Conservation (phyloP, 2,113 vertebrate species). For the Paracanthobrama guichenoti region DNA sequence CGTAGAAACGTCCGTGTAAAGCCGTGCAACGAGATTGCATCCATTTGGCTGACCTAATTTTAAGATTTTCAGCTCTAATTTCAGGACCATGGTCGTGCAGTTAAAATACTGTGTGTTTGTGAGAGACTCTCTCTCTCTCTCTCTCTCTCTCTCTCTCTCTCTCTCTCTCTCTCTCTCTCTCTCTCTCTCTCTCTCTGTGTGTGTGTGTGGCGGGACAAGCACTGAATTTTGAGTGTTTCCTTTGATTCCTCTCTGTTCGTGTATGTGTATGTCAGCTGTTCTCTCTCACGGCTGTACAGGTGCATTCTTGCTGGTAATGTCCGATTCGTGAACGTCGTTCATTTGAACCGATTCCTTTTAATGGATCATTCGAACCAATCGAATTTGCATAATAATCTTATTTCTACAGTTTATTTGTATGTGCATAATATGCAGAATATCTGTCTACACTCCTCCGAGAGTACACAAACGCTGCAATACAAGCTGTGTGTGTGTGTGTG, state of each 20-base stretch:
- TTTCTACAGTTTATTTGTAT: background rate
- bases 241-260: slow-evolving; percentile 50
- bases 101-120: background rate
- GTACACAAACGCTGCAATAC: too few species aligned
- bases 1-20: background rate
- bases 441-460: too few species aligned
- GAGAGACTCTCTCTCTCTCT: background rate
- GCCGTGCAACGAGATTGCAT: background rate
- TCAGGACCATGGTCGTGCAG: background rate
- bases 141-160: too few species aligned
- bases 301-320: background rate
- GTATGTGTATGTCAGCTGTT: slow-evolving; percentile 54
- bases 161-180: too few species aligned
- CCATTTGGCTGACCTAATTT: slow-evolving; percentile 24
- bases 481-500: too few species aligned
- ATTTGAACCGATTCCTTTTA: background rate
- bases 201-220: slow-evolving; percentile 26
- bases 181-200: too few species aligned
- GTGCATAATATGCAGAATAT: background rate
- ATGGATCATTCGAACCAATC: background rate
- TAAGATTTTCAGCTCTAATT: background rate
- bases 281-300: slow-evolving; percentile 44
- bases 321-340: background rate
- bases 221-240: slow-evolving; percentile 41
- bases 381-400: background rate